Percentiles rank a stretch among this genome's conserved stretches.
Conservation (phyloP, 2,888 invertebrate species). For the Entomobrya proxima region DNA sequence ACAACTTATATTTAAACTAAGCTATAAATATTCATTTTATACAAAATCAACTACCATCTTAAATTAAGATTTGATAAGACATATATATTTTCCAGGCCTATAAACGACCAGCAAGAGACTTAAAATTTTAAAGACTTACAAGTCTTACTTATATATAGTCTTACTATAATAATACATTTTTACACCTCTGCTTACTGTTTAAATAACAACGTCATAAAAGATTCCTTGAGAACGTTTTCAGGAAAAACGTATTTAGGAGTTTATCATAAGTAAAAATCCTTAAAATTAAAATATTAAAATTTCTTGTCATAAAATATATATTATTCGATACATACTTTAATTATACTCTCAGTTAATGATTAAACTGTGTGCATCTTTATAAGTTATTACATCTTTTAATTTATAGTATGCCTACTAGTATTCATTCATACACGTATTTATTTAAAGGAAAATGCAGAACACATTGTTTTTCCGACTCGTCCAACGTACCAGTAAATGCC, state of each 20-base stretch:
- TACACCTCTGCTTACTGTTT: too few relatives aligned
- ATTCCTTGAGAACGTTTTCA: neutral
- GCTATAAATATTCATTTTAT: too few relatives aligned
- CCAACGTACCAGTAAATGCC: slow-evolving; percentile 35
- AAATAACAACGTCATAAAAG: too few relatives aligned
- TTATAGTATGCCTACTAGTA: neutral
- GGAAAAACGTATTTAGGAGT: neutral
- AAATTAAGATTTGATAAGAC: too few relatives aligned
- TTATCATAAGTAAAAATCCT: neutral
- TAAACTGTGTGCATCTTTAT: neutral
- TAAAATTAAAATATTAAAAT: neutral
- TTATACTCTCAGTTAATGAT: neutral
- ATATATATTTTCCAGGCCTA: too few relatives aligned
- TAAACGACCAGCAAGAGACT: too few relatives aligned
- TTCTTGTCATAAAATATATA: neutral
- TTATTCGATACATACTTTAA: neutral
- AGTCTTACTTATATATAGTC: neutral
- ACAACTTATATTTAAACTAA: too few relatives aligned
- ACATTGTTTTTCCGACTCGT: neutral
- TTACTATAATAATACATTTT: neutral
- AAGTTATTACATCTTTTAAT: neutral
- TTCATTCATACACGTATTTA: neutral
- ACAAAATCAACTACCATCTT: too few relatives aligned
- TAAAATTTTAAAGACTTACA: too few relatives aligned
- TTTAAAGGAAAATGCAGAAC: slow-evolving; percentile 28